phyloP scores from a whole-genome alignment of 2,888 invertebrate species.

The Eristalis pertinax region DNA sequence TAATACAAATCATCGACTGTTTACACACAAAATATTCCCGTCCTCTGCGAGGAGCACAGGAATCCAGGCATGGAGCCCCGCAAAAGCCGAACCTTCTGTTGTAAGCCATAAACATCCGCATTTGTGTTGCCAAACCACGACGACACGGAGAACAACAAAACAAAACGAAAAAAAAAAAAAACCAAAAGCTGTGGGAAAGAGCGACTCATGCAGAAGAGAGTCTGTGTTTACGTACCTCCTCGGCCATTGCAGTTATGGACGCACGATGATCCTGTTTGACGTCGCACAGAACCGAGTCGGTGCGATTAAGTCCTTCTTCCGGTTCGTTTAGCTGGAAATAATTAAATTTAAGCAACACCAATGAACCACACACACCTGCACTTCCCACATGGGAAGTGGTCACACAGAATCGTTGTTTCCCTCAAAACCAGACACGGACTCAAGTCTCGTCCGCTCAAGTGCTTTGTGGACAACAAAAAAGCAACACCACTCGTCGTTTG shows the following conservation, averaged over 20 bases:
- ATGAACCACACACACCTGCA: slow-evolving; percentile 25
- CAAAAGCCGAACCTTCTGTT: background rate
- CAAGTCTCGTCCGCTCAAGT: background rate
- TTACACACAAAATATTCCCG: background rate
- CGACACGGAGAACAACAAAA: background rate
- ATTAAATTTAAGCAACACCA: slow-evolving; percentile 59
- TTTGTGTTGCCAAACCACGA: background rate
- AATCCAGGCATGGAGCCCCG: background rate
- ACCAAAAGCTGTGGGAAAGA: background rate
- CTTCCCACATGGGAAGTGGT: slow-evolving; percentile 21
- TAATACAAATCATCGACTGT: background rate
- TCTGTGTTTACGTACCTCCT: slow-evolving; percentile 77
- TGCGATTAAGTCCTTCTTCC: slow-evolving; percentile 78
- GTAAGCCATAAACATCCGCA: background rate
- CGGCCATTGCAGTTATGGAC: slow-evolving; percentile 79
- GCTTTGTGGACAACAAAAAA: background rate
- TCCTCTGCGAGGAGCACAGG: background rate
- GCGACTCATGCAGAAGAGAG: background rate
- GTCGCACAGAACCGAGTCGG: slow-evolving; percentile 79
- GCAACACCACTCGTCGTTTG: too few relatives aligned
- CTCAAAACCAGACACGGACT: slow-evolving; percentile 27
- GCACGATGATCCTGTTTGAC: slow-evolving; percentile 78
- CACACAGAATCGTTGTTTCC: slow-evolving; percentile 31
- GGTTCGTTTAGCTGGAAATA: slow-evolving; percentile 78
- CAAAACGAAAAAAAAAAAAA: background rate